phyloP scores from a whole-genome alignment of 2,888 invertebrate genomes.

The Gnatocerus cornutus region DNA sequence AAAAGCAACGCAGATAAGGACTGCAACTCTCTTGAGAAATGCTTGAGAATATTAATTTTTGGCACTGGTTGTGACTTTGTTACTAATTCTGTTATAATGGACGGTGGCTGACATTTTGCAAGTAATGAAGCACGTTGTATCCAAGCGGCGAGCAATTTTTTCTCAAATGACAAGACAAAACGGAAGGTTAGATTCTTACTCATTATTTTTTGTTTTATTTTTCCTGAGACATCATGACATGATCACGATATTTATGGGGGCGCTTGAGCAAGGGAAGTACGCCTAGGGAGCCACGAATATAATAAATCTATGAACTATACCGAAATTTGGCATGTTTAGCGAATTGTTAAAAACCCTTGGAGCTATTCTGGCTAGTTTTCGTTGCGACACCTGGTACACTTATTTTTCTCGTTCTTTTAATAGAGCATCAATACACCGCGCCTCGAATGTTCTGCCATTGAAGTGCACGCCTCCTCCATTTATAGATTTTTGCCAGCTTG shows the following conservation, averaged over 20 bases:
- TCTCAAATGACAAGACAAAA: not conserved
- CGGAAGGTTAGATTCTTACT: not conserved
- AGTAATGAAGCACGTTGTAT: slow-evolving; percentile 8
- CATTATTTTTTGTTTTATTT: not conserved
- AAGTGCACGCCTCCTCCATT: too few relatives aligned
- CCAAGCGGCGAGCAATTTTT: not conserved
- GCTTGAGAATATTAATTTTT: slow-evolving; percentile 26
- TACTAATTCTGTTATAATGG: slow-evolving; percentile 6
- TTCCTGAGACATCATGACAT: not conserved
- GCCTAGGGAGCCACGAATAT: too few relatives aligned
- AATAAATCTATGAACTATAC: too few relatives aligned
- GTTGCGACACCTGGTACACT: too few relatives aligned
- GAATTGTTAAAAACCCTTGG: too few relatives aligned
- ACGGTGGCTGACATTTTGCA: slow-evolving; percentile 6
- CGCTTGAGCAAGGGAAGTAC: not conserved
- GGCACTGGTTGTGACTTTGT: slow-evolving; percentile 3
- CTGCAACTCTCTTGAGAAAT: slow-evolving; percentile 6
- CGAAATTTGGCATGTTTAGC: too few relatives aligned
- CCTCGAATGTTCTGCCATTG: too few relatives aligned
- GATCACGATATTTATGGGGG: not conserved
- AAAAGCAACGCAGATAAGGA: slow-evolving; percentile 1
- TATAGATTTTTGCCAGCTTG: too few relatives aligned
- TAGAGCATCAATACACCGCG: too few relatives aligned
- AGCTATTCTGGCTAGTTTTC: too few relatives aligned
- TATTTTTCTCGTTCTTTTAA: too few relatives aligned